Conservation (phyloP, 2,113 vertebrate species). For the Antennarius striatus region DNA sequence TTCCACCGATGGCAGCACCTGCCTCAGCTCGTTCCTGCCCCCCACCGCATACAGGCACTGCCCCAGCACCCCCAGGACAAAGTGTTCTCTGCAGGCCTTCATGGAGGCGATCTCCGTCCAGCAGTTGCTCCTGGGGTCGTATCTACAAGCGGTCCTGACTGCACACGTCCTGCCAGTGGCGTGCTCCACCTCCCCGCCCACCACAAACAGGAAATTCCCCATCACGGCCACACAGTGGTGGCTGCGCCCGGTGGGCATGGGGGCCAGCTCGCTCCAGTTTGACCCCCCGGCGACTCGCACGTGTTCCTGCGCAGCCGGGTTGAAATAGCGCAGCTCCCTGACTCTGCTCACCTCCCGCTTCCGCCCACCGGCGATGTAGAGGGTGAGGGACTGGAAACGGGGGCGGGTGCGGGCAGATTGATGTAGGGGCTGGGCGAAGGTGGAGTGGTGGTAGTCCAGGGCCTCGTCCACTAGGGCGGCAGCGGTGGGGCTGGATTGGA, state of each 20-base stretch:
- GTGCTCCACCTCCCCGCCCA: conserved; percentile 93
- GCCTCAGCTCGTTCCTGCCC: conserved; percentile 92
- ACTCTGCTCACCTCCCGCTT: conserved; percentile 93
- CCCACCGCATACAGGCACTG: conserved; percentile 92
- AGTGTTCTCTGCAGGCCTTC: conserved; percentile 97
- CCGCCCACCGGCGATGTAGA: conserved; percentile 91
- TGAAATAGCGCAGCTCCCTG: conserved; percentile 92
- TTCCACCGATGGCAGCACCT: conserved; percentile 94
- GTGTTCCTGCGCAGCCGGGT: conserved; percentile 87
- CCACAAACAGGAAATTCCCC: conserved; percentile 95
- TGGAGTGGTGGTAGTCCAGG: conserved; percentile 89
- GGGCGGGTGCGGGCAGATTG: conserved; percentile 90
- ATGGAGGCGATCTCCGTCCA: conserved; percentile 96
- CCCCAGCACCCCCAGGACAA: conserved; percentile 90
- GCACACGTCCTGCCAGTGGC: conserved; percentile 89
- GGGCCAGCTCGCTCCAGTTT: conserved; percentile 92
- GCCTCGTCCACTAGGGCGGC: conserved; percentile 90
- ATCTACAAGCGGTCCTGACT: conserved; percentile 90
- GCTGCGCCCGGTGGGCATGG: conserved; percentile 92
- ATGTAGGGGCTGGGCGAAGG: conserved; percentile 91
- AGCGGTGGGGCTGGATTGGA: conserved; percentile 86
- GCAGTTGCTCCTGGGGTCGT: conserved; percentile 88
- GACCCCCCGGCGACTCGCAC: conserved; percentile 85
- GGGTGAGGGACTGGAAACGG: conserved; percentile 91
- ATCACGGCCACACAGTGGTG: conserved; percentile 96